A percentile compares a stretch with the other conserved stretches of the same genome.
These are phyloP conservation scores for Pachyrhynchus sulphureomaculatus DNA, from an alignment of 1,140 invertebrate species.

Conservation along the genomic window DNA sequence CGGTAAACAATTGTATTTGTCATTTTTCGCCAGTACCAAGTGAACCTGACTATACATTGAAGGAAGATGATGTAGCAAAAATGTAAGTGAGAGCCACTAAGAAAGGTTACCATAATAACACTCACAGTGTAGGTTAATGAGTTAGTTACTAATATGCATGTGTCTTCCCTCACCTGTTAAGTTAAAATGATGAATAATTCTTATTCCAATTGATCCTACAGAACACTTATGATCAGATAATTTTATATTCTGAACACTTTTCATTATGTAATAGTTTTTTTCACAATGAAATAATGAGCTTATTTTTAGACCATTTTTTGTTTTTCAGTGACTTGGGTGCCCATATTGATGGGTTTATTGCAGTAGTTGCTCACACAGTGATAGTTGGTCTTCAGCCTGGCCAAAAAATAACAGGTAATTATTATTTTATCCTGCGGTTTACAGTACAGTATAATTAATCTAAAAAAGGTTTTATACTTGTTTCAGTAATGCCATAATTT, in stretches of 20 bases:
- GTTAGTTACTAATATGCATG: no score
- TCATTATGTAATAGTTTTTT: no score
- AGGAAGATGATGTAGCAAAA: conserved; percentile 96
- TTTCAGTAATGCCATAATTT: no score
- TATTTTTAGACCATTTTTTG: no score
- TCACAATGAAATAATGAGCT: no score
- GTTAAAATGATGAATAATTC: background rate
- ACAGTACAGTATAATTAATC: no score
- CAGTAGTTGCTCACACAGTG: conserved; percentile 95
- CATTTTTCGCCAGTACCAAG: conserved; percentile 95
- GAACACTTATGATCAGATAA: conserved; percentile 30
- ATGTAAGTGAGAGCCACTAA: conserved; percentile 74
- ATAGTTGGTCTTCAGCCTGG: conserved; percentile 78
- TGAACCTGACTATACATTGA: conserved; percentile 85
- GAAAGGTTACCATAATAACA: no score
- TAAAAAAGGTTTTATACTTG: no score
- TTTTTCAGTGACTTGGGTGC: conserved; percentile 89
- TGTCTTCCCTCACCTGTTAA: no score
- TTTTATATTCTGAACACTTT: background rate
- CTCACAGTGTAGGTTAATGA: no score
- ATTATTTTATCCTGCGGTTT: background rate
- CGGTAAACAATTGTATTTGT: conserved; percentile 98
- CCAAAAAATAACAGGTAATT: conserved; percentile 66
- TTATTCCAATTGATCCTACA: conserved; percentile 45
- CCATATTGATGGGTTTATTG: conserved; percentile 98